Percentiles rank a stretch among this genome's conserved stretches.
Evolutionary conservation across 37 sponge, comb jelly and placozoan species (phyloP).

Genomic region (Chondrilla cf. caribensis): DNA sequence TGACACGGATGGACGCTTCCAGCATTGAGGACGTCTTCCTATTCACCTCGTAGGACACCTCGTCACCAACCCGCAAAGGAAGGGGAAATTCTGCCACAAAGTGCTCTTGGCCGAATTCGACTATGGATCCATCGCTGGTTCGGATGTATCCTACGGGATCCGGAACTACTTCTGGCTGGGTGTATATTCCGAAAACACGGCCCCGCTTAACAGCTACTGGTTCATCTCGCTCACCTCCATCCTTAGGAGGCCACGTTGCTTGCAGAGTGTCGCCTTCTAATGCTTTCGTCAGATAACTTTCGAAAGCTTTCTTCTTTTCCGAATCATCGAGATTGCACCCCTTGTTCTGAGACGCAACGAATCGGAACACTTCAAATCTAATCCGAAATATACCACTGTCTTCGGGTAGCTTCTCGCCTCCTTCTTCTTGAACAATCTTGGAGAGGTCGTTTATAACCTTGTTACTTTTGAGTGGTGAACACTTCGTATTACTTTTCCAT

Average conservation of each 20-base stretch:
- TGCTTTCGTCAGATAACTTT: no score
- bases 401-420: no score
- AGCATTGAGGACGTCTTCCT: background rate
- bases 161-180: background rate
- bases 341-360: no score
- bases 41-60: background rate
- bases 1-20: background rate
- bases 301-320: no score
- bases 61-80: background rate
- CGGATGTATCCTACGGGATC: background rate
- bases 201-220: background rate
- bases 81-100: background rate
- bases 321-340: no score
- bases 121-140: background rate
- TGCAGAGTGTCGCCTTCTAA: background rate
- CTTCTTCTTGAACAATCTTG: no score
- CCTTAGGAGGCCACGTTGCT: background rate
- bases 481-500: no score
- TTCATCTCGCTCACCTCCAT: background rate
- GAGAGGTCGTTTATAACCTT: no score
- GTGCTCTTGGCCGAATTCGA: background rate
- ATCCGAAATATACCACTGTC: no score
- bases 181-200: background rate
- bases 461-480: no score
- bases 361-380: no score